Percentiles rank a stretch among this genome's conserved stretches.
phyloP scores from a whole-genome alignment of 2,113 vertebrate species.

The Panthera leo region DNA sequence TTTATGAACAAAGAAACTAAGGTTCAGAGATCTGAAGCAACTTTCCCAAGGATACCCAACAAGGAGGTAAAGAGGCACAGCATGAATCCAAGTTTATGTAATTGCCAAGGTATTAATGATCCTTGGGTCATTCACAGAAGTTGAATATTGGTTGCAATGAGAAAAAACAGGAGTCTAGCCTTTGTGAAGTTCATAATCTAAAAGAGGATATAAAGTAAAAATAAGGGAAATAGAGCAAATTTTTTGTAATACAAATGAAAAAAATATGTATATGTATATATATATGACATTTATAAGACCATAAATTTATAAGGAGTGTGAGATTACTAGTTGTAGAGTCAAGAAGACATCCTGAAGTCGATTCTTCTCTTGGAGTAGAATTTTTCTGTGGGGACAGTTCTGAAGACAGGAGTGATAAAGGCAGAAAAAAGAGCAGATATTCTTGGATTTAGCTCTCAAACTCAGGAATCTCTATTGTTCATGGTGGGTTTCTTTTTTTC shows the following conservation, averaged over 20 bases:
- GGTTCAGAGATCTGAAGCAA: not conserved
- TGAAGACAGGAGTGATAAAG: not conserved
- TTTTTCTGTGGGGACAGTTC: not conserved
- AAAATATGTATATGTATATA: not conserved
- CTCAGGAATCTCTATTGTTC: not conserved
- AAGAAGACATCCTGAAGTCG: not conserved
- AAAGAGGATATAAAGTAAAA: not conserved
- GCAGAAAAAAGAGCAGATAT: not conserved
- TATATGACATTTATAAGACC: not conserved
- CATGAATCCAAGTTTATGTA: not conserved
- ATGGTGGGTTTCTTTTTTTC: not conserved
- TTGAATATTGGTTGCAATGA: not conserved
- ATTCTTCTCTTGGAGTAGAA: not conserved
- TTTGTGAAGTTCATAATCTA: not conserved
- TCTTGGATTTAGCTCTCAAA: not conserved
- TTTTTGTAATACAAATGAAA: not conserved
- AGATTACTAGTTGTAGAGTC: not conserved
- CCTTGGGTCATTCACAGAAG: not conserved
- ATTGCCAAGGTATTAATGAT: not conserved
- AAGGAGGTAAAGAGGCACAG: not conserved
- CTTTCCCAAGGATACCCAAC: not conserved
- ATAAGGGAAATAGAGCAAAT: not conserved
- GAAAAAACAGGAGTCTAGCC: not conserved
- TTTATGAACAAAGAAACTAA: not conserved
- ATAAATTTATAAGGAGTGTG: not conserved